phyloP scores from a whole-genome alignment of 2,113 vertebrate genomes.

The Hypanus sabinus region DNA sequence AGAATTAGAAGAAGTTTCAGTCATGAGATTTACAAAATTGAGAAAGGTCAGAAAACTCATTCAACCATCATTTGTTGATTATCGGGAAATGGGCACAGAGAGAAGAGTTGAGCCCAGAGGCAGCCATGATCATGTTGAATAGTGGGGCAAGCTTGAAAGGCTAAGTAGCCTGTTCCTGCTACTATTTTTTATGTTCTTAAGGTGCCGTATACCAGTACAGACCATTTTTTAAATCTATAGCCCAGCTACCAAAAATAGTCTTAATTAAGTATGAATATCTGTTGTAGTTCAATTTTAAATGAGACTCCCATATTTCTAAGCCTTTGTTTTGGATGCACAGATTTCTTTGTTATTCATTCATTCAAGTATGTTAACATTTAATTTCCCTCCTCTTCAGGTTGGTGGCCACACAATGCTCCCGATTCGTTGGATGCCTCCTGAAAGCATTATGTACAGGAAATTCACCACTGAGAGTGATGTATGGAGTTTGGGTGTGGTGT shows the following conservation, averaged over 20 bases:
- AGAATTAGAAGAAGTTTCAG: not conserved
- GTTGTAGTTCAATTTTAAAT: not conserved
- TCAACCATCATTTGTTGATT: not conserved
- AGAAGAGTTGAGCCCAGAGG: no score
- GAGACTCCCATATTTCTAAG: not conserved
- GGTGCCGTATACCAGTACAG: not conserved
- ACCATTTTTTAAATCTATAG: not conserved
- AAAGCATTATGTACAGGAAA: slow-evolving; percentile 99
- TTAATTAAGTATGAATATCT: not conserved
- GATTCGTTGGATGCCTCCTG: slow-evolving; percentile 98
- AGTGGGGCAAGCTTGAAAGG: no score
- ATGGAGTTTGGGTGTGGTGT: slow-evolving; percentile 93
- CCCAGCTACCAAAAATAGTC: not conserved
- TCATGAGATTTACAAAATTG: not conserved
- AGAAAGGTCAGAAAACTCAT: not conserved
- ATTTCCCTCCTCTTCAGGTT: slow-evolving; percentile 60
- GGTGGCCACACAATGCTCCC: slow-evolving; percentile 97
- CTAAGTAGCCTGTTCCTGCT: no score
- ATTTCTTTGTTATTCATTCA: not conserved
- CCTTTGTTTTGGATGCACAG: not conserved
- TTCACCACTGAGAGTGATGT: slow-evolving; percentile 98
- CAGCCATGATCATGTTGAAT: no score
- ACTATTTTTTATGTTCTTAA: not conserved
- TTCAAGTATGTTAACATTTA: not conserved
- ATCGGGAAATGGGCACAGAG: no score